Base-by-base conservation (phyloP, 1,140 invertebrate genomes). In the Drosophila tani region DNA sequence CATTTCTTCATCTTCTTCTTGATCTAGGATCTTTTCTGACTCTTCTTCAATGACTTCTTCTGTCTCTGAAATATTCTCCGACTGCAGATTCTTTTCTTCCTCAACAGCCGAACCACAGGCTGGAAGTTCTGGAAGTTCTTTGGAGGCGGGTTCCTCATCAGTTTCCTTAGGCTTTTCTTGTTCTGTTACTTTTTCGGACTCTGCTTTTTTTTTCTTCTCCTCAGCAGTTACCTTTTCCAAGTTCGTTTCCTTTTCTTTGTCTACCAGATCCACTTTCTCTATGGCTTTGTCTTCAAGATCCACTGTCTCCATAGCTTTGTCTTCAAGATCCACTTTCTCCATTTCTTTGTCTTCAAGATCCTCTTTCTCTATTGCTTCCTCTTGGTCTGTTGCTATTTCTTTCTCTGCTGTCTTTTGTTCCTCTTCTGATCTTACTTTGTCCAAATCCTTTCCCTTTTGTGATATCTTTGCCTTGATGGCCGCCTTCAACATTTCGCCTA, bases 401-500 rank as follows among this genome's bases (percentile, higher is more conserved):
- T 19, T 40, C 21, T 8, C 29, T 29, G 6, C 24, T 19, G n/a
- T 15, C 17, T 59, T 59, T 2, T 59, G 27, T 5, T 29, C 21
- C 11, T 46, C 27, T 6, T 14, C 17, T 46, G 9, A 21, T 7
- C 4, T 19, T 6, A 5, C 11, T 24, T 12, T 24, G 3, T 19
- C 5, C 43, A 46, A 46, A 4, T 3, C 24, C n/a, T 57, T 32
- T 15, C 3, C 21, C 4, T 24, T 57, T 6, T 24, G 5, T n/a
- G 27, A 19, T 46, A 45, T 32, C 14, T 66, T 66, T 1, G 57
- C 40, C 17, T 66, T 66, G 9, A 66, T 63, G 2, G 63, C 57
- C 5, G 63, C 57, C n/a, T 66, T 66, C 11, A 66, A 15, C 9
- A 63, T 45, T 11, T 63, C 40, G 2, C 63, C 63, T 0, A 66